Conservation (phyloP, 2,113 vertebrate species). For the Gallinago jamesoni region DNA sequence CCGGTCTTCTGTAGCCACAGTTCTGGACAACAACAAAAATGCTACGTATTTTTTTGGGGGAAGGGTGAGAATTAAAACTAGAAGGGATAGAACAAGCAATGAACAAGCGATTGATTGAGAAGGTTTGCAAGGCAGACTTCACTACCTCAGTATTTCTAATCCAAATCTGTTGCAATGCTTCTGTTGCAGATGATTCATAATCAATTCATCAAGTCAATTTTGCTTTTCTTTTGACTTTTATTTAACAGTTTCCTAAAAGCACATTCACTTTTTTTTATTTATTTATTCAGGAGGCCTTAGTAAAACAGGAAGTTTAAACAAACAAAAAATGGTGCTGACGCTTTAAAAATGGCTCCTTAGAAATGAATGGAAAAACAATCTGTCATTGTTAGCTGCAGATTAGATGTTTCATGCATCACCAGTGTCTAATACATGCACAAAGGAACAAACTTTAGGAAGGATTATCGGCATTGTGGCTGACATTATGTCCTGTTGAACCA, state of each 20-base stretch:
- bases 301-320: conserved; percentile 52
- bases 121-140: not conserved
- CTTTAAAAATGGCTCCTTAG: conserved; percentile 45
- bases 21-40: not conserved
- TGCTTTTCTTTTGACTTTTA: conserved; percentile 11
- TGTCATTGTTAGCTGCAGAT: conserved; percentile 51
- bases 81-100: not conserved
- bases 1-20: not conserved
- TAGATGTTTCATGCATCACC: conserved; percentile 30
- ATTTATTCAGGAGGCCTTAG: not conserved
- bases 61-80: not conserved
- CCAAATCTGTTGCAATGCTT: not conserved
- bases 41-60: not conserved
- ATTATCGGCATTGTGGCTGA: conserved; percentile 32
- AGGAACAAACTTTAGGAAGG: conserved; percentile 22
- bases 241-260: conserved; percentile 13
- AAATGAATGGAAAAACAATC: conserved; percentile 51
- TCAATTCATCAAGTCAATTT: not conserved
- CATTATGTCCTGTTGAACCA: conserved; percentile 12
- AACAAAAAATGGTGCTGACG: conserved; percentile 3
- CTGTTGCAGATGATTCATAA: not conserved
- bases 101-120: not conserved
- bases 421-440: conserved; percentile 6
- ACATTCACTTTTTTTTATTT: not conserved
- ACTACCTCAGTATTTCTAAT: conserved; percentile 25